These are phyloP conservation scores for Paratilapia polleni DNA, from an alignment of 2,113 vertebrate genomes.

Conservation along the genomic window DNA sequence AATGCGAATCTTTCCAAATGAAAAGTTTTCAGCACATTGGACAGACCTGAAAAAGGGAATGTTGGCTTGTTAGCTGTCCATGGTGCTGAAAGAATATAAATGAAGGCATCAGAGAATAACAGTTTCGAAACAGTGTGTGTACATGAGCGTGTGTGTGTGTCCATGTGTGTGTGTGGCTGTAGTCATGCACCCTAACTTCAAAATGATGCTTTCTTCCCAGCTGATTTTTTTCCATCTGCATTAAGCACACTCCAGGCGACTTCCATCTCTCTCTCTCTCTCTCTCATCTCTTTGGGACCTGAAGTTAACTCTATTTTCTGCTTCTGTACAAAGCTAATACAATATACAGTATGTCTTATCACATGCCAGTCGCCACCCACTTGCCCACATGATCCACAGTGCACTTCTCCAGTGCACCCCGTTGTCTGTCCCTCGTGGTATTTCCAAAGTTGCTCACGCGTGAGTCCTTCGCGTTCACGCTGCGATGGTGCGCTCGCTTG, in stretches of 20 bases:
- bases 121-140: not conserved
- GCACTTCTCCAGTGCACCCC: not conserved
- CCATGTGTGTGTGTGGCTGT: not conserved
- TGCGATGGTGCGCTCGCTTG: slow-evolving; percentile 45
- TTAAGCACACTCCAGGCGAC: slow-evolving; percentile 2
- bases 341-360: slow-evolving; percentile 1
- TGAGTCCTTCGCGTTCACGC: slow-evolving; percentile 21
- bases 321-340: not conserved
- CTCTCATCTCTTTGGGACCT: not conserved
- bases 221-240: slow-evolving; percentile 3
- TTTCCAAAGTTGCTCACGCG: slow-evolving; percentile 40
- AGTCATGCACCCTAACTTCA: not conserved
- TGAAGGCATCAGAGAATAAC: not conserved
- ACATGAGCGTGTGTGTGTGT: not conserved
- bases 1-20: not conserved
- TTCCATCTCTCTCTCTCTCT: not conserved
- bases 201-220: not conserved
- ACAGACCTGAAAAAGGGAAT: not conserved
- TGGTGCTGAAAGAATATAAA: slow-evolving; percentile 43
- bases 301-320: not conserved
- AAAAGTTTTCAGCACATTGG: slow-evolving; percentile 38
- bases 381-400: not conserved
- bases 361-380: slow-evolving; percentile 11
- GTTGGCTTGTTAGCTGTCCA: slow-evolving; percentile 20
- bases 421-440: not conserved